Percentiles rank a stretch among this genome's conserved stretches.
Conservation (phyloP, 2,888 invertebrate genomes). For the Hipparchia semele region DNA sequence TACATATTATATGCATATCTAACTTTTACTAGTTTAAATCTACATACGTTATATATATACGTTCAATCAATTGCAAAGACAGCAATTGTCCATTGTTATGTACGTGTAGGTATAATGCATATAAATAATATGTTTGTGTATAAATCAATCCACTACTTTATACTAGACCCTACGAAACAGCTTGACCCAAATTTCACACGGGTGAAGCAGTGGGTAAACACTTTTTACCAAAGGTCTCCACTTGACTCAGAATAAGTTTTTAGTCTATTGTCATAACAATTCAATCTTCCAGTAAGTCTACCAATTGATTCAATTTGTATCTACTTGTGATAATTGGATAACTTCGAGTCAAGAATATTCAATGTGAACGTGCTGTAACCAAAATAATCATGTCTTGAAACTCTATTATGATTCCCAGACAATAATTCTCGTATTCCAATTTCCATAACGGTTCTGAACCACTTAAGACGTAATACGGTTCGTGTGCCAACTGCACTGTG, state of each 20-base stretch:
- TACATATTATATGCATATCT: too few species aligned
- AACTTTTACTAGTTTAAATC: too few species aligned
- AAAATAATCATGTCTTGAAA: not conserved
- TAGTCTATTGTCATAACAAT: not conserved
- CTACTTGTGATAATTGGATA: not conserved
- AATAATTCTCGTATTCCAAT: conserved; percentile 12
- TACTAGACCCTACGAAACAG: not conserved
- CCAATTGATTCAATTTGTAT: not conserved
- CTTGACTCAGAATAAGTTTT: not conserved
- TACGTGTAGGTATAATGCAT: too few species aligned
- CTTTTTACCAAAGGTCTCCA: not conserved
- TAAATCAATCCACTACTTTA: too few species aligned
- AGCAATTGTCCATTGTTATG: too few species aligned
- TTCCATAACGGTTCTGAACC: conserved; percentile 14
- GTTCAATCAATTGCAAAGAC: too few species aligned
- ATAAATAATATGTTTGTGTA: too few species aligned
- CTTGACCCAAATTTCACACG: not conserved
- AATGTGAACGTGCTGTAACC: not conserved
- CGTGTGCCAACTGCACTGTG: conserved; percentile 17
- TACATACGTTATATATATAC: too few species aligned
- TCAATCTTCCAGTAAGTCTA: not conserved
- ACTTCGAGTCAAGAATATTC: not conserved
- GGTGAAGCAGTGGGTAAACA: not conserved
- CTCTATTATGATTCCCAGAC: not conserved
- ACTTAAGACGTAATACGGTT: conserved; percentile 14